Conservation (phyloP, 1,140 invertebrate species). For the Zaprionus gabonicus region DNA sequence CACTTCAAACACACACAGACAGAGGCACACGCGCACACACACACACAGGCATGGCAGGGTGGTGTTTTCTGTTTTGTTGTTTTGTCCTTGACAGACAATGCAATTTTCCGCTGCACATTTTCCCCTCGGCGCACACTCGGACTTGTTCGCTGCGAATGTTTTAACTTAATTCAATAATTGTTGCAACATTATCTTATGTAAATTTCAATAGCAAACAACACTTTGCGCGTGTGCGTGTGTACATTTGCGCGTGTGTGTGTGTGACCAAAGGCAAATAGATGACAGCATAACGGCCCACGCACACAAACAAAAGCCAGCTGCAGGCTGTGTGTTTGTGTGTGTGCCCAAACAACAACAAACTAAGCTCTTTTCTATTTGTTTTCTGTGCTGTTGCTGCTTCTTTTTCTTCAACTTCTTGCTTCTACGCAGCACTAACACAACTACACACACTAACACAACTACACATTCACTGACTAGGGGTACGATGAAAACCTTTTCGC, state of each 20-base stretch:
- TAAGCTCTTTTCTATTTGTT: slow-evolving; percentile 1
- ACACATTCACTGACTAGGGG: neutral
- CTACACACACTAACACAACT: neutral
- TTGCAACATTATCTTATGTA: slow-evolving; percentile 16
- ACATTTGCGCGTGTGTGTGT: neutral
- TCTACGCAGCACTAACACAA: slow-evolving; percentile 6
- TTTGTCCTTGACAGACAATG: slow-evolving; percentile 72
- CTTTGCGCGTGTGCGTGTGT: neutral
- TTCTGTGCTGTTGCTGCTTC: neutral
- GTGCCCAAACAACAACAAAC: slow-evolving; percentile 7
- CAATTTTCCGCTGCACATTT: slow-evolving; percentile 65
- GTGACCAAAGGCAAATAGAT: slow-evolving; percentile 13
- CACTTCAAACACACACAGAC: slow-evolving; percentile 25
- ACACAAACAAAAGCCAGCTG: slow-evolving; percentile 17
- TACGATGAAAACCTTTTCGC: slow-evolving; percentile 2
- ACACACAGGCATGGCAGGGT: slow-evolving; percentile 41
- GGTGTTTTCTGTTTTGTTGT: slow-evolving; percentile 40
- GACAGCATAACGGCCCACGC: slow-evolving; percentile 34
- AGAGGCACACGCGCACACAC: slow-evolving; percentile 24
- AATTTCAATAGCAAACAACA: slow-evolving; percentile 13
- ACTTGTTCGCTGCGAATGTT: neutral
- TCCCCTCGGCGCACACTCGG: slow-evolving; percentile 16
- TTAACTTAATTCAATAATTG: slow-evolving; percentile 3
- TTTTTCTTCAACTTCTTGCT: neutral
- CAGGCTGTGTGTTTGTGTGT: neutral